Evolutionary conservation across 2,888 invertebrate genomes (phyloP).

Genomic region (Lepidochrysops patricia): DNA sequence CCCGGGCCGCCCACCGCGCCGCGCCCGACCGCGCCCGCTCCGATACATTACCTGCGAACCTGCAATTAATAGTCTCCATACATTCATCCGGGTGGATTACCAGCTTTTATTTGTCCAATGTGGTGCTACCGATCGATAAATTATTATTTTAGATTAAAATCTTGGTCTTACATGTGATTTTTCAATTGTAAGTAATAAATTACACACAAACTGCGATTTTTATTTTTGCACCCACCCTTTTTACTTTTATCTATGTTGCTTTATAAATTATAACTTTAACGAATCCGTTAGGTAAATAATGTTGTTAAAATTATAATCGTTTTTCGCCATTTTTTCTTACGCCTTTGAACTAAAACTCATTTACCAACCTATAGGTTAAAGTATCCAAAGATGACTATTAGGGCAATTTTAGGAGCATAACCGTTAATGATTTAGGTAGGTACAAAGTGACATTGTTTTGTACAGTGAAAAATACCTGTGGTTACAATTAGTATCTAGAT

Average conservation of each 20-base stretch:
- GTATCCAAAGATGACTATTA: too few relatives aligned
- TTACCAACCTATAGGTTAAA: too few relatives aligned
- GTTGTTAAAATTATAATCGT: too few relatives aligned
- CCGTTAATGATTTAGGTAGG: too few relatives aligned
- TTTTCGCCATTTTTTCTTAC: too few relatives aligned
- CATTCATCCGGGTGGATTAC: constrained; percentile 63
- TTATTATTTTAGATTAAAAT: constrained; percentile 20
- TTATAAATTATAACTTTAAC: too few relatives aligned
- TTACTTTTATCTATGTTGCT: not conserved
- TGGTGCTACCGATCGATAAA: constrained; percentile 37
- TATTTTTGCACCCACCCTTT: not conserved
- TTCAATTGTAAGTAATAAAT: constrained; percentile 18
- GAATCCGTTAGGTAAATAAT: not conserved
- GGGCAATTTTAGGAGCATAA: too few relatives aligned
- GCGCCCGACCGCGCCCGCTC: constrained; percentile 29
- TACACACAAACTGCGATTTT: not conserved
- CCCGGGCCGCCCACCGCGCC: constrained; percentile 13
- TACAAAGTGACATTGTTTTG: too few relatives aligned
- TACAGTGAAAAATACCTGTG: too few relatives aligned
- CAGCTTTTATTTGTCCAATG: constrained; percentile 52
- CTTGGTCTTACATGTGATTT: constrained; percentile 22
- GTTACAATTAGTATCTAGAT: too few relatives aligned
- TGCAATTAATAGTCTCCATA: constrained; percentile 69
- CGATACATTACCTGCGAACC: constrained; percentile 68
- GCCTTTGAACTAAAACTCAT: too few relatives aligned